These are phyloP conservation scores for Phaethornis superciliosus DNA, from an alignment of 2,113 vertebrate species.

Conservation along the genomic window DNA sequence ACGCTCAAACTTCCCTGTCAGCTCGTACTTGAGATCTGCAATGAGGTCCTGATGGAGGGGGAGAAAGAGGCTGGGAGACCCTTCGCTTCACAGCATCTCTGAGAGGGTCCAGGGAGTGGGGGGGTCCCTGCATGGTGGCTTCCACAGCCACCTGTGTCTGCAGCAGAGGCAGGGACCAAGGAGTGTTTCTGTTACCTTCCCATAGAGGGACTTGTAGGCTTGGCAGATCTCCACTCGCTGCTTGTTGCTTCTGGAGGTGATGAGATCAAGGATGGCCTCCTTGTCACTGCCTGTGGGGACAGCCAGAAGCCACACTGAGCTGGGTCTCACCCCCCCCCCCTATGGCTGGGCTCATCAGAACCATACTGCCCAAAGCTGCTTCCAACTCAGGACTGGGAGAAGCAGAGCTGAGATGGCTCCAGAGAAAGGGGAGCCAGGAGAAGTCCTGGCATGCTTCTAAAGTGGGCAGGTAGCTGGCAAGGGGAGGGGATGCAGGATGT, in stretches of 20 bases:
- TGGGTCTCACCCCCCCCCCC: background rate
- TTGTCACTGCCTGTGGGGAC: conserved; percentile 90
- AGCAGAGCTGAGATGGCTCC: background rate
- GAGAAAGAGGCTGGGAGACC: background rate
- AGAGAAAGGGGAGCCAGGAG: background rate
- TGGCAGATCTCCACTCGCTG: conserved; percentile 88
- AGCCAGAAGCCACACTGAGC: background rate
- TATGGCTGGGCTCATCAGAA: background rate
- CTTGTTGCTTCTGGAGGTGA: conserved; percentile 88
- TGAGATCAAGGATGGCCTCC: conserved; percentile 91
- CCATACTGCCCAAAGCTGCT: background rate
- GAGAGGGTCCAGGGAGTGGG: background rate
- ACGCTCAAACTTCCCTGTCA: conserved; percentile 95
- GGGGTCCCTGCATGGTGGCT: background rate
- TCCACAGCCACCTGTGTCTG: accelerated
- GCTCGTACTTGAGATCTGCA: conserved; percentile 93
- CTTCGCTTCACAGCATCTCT: background rate
- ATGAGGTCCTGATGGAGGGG: conserved; percentile 88
- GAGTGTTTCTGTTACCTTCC: conserved; percentile 80
- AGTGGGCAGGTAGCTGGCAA: background rate
- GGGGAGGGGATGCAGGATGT: background rate
- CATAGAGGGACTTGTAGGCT: conserved; percentile 91
- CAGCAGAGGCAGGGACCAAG: accelerated
- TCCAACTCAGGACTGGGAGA: background rate
- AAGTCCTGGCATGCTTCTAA: background rate